Evolutionary conservation across 2,888 invertebrate genomes (phyloP).

Genomic region (Himalopsyche tibetana): DNA sequence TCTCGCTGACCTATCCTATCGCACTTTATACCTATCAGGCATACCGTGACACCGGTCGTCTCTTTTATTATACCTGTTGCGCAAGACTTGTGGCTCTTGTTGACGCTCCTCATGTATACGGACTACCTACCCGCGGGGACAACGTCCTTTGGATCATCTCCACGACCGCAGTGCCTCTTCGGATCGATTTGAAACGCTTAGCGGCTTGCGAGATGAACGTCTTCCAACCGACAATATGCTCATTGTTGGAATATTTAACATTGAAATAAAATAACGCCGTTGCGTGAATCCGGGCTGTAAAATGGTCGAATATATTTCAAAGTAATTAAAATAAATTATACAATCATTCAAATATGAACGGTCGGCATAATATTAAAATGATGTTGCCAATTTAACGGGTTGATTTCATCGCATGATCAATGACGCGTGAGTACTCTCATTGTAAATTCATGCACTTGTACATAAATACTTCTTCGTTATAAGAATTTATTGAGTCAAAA

Average conservation of each 20-base stretch:
- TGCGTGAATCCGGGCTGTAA: too few species aligned
- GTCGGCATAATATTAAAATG: too few species aligned
- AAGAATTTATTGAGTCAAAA: too few species aligned
- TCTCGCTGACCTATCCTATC: constrained; percentile 18
- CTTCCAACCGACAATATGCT: not conserved
- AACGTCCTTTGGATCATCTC: constrained; percentile 42
- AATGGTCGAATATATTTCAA: too few species aligned
- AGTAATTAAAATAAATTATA: too few species aligned
- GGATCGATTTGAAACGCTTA: constrained; percentile 38
- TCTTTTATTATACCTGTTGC: constrained; percentile 41
- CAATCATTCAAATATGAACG: too few species aligned
- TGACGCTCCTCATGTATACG: constrained; percentile 13
- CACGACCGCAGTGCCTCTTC: constrained; percentile 11
- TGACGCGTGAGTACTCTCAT: too few species aligned
- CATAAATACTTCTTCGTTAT: too few species aligned
- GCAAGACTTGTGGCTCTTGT: constrained; percentile 6
- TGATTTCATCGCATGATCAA: too few species aligned
- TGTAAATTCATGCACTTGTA: too few species aligned
- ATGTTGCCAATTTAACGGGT: too few species aligned
- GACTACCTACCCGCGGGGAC: constrained; percentile 37
- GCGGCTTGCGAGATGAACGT: not conserved
- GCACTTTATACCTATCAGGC: constrained; percentile 5
- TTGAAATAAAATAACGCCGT: not conserved
- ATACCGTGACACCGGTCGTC: constrained; percentile 32
- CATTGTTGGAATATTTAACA: not conserved